These are phyloP conservation scores for Leptopilina syphax DNA, from an alignment of 2,888 invertebrate species.

Conservation along the genomic window DNA sequence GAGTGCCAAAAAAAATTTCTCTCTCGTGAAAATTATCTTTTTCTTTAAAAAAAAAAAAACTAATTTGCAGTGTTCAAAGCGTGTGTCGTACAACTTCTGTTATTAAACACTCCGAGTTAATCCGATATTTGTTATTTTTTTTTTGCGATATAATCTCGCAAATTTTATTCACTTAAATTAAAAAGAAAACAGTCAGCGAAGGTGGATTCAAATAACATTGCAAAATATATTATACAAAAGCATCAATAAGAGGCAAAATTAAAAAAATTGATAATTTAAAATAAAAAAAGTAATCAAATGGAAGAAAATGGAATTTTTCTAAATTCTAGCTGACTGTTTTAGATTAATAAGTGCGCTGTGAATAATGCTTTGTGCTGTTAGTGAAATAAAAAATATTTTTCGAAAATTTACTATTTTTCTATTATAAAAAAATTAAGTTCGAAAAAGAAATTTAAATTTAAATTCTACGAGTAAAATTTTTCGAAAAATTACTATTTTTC, in stretches of 20 bases:
- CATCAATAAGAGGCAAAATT: conserved; percentile 34
- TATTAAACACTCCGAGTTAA: not conserved
- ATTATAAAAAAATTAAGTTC: no score
- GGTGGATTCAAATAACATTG: conserved; percentile 23
- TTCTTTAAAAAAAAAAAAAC: not conserved
- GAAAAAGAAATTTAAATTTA: no score
- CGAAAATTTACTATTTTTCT: not conserved
- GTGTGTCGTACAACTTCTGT: conserved; percentile 10
- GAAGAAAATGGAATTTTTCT: not conserved
- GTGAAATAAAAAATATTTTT: conserved; percentile 6
- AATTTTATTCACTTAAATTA: conserved; percentile 5
- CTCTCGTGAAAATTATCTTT: conserved; percentile 25
- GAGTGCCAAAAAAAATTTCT: conserved; percentile 28
- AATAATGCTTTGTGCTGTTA: conserved; percentile 30
- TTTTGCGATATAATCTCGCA: not conserved
- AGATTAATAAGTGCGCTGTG: conserved; percentile 21
- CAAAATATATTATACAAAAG: conserved; percentile 24
- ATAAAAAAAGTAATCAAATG: not conserved
- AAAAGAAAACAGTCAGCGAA: conserved; percentile 40
- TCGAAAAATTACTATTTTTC: no score
- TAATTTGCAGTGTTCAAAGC: conserved; percentile 34
- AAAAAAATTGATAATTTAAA: conserved; percentile 20
- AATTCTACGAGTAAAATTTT: no score
- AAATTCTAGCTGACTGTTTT: conserved; percentile 31
- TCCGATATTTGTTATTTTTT: not conserved